These are phyloP conservation scores for Strigops habroptila DNA, from an alignment of 2,113 vertebrate genomes.

Conservation along the genomic window DNA sequence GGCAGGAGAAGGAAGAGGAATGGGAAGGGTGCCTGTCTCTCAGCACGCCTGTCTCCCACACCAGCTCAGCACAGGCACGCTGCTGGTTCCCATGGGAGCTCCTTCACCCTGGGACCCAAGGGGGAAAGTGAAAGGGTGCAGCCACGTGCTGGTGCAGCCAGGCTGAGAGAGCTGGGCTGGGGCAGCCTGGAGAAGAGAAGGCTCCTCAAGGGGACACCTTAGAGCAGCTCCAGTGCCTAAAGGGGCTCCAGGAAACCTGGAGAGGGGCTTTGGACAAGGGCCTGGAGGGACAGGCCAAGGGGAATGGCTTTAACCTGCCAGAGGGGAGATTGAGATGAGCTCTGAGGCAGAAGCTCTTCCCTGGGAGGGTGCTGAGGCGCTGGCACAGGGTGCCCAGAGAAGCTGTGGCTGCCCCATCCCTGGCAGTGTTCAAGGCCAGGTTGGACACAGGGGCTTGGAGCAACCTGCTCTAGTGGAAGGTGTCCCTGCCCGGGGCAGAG, in stretches of 20 bases:
- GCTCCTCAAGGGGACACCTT: not conserved
- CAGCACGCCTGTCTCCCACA: not conserved
- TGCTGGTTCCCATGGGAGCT: not conserved
- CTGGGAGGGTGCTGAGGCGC: too few relatives aligned
- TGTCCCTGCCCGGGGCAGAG: not conserved
- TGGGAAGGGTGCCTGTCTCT: not conserved
- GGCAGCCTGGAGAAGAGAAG: not conserved
- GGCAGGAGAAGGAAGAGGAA: not conserved
- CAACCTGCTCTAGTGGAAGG: not conserved
- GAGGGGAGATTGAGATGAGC: not conserved
- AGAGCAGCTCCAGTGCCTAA: not conserved
- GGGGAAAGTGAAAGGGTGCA: not conserved
- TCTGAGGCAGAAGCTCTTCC: not conserved
- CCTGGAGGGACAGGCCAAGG: not conserved
- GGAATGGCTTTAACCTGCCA: not conserved
- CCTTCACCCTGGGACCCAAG: not conserved
- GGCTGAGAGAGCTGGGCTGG: not conserved
- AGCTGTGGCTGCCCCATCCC: too few relatives aligned
- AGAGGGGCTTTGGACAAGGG: not conserved
- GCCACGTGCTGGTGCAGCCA: not conserved
- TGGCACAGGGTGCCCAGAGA: too few relatives aligned
- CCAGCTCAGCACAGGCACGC: rapidly evolving
- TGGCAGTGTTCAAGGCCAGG: too few relatives aligned
- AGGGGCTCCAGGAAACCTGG: not conserved
- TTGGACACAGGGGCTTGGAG: too few relatives aligned